Evolutionary conservation across 2,113 vertebrate species (phyloP).

Genomic region (Eira barbara): DNA sequence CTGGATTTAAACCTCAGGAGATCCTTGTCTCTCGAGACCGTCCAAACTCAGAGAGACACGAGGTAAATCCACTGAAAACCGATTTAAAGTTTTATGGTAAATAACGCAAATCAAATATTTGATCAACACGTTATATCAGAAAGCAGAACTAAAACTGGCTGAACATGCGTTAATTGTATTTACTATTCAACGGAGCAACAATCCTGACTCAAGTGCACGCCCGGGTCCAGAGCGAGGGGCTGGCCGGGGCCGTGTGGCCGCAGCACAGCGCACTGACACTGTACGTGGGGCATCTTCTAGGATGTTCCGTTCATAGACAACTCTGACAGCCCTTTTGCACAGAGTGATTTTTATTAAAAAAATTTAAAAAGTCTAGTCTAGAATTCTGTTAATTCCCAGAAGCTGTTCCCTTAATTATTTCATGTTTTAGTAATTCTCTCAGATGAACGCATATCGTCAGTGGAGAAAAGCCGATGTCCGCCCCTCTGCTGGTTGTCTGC

Average conservation of each 20-base stretch:
- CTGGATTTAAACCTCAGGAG: neutral
- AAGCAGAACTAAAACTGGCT: neutral
- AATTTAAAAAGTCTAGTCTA: too few species aligned
- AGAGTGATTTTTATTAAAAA: neutral
- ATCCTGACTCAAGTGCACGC: neutral
- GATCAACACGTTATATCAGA: neutral
- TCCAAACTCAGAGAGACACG: neutral
- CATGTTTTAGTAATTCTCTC: neutral
- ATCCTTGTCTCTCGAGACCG: rapidly evolving
- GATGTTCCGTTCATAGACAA: rapidly evolving
- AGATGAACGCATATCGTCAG: rapidly evolving
- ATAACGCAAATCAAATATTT: too few species aligned
- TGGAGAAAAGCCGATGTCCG: rapidly evolving
- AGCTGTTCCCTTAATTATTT: too few species aligned
- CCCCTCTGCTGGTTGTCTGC: rapidly evolving
- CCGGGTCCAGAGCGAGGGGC: neutral
- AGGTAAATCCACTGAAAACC: rapidly evolving
- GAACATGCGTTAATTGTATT: neutral
- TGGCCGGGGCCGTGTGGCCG: rapidly evolving
- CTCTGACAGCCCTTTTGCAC: rapidly evolving
- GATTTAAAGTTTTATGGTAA: rapidly evolving
- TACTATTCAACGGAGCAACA: neutral
- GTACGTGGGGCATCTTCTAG: rapidly evolving
- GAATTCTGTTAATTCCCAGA: neutral
- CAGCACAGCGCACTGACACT: rapidly evolving